Conservation (phyloP, 2,113 vertebrate species). For the Meles meles region DNA sequence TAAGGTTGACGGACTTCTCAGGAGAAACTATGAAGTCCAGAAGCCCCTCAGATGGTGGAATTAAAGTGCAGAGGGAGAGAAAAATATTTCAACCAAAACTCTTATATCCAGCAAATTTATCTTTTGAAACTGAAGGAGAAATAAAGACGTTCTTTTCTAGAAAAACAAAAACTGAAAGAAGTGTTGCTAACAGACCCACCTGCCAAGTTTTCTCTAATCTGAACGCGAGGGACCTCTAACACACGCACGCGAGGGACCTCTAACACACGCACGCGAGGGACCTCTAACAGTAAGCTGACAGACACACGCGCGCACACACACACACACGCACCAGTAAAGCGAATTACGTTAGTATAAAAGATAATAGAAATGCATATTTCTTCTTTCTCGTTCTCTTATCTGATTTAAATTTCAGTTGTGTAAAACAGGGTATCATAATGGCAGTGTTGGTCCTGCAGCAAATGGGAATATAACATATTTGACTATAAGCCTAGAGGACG, state of each 20-base stretch:
- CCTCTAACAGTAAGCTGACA: too few species aligned
- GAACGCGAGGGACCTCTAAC: neutral
- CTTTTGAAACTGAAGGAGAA: neutral
- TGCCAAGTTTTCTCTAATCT: neutral
- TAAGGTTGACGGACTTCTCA: neutral
- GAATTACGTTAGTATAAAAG: neutral
- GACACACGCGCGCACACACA: too few species aligned
- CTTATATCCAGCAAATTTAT: neutral
- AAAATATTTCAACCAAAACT: neutral
- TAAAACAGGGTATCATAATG: neutral
- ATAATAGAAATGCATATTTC: neutral
- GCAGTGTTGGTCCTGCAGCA: neutral
- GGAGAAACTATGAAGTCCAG: too few species aligned
- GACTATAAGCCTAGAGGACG: neutral
- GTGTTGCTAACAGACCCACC: too few species aligned
- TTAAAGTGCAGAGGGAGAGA: neutral
- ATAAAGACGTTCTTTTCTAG: neutral
- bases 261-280: neutral
- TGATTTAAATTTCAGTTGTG: neutral
- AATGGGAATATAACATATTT: neutral
- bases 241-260: neutral
- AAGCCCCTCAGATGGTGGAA: neutral
- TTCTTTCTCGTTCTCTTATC: neutral
- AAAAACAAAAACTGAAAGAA: neutral
- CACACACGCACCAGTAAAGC: neutral